Evolutionary conservation across 1,140 invertebrate genomes (phyloP).

Genomic region (Eufriesea mexicana): DNA sequence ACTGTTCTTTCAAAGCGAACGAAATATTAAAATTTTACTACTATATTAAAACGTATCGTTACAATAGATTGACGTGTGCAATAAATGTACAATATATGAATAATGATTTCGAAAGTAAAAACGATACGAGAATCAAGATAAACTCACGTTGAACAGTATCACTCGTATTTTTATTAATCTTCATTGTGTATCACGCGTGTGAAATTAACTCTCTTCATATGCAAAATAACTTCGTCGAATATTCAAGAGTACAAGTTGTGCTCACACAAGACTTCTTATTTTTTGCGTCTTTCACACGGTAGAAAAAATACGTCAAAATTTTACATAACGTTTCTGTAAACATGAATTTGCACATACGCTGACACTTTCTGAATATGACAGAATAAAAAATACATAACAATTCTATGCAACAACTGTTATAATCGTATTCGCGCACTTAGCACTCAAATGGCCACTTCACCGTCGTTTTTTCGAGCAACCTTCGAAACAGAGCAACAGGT

Average conservation of each 20-base stretch:
- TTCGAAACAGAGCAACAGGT: conserved; percentile 33
- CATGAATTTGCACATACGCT: neutral
- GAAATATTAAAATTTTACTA: too few species aligned
- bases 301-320: neutral
- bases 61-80: too few species aligned
- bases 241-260: neutral
- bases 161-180: conserved; percentile 50
- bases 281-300: neutral
- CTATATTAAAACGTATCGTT: too few species aligned
- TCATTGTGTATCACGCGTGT: conserved; percentile 37
- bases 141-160: conserved; percentile 45
- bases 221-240: neutral
- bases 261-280: neutral
- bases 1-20: too few species aligned
- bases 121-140: neutral
- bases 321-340: conserved; percentile 35
- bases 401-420: neutral
- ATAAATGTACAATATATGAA: neutral
- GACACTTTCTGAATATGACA: neutral
- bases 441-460: neutral
- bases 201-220: neutral
- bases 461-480: neutral
- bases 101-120: neutral
- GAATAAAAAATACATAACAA: neutral
- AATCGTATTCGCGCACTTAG: neutral